A percentile compares a stretch with the other conserved stretches of the same genome.
These are phyloP conservation scores for Epinephelus malabaricus DNA, from an alignment of 2,797 vertebrate genomes.

Conservation along the genomic window DNA sequence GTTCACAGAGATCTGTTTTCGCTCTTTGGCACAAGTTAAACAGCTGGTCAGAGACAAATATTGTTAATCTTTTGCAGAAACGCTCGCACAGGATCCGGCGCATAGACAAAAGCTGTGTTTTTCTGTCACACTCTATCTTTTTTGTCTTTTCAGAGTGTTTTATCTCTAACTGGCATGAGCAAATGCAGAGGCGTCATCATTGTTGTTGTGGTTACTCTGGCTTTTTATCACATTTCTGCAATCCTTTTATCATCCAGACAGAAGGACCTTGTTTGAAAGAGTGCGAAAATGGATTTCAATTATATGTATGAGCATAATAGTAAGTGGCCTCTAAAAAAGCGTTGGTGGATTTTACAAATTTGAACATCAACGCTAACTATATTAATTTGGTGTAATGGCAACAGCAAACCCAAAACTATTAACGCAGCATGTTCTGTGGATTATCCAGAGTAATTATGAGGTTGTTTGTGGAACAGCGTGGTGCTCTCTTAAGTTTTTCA, in stretches of 20 bases:
- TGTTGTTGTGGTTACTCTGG: constrained; percentile 30
- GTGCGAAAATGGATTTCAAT: constrained; percentile 43
- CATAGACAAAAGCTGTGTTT: background rate
- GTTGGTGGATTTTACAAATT: constrained; percentile 17
- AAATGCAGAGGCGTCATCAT: constrained; percentile 42
- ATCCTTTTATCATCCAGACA: constrained; percentile 40
- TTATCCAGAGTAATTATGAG: constrained; percentile 1
- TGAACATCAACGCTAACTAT: background rate
- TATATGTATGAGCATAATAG: constrained; percentile 12
- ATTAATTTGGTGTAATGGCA: background rate
- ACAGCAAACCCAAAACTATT: background rate
- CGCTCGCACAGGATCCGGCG: background rate
- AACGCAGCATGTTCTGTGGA: background rate
- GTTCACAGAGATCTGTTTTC: background rate
- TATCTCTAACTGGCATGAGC: constrained; percentile 33
- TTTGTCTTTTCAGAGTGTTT: constrained; percentile 29
- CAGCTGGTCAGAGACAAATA: constrained; percentile 1
- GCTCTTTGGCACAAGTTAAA: background rate
- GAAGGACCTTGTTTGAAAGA: constrained; percentile 25
- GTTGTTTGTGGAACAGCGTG: background rate
- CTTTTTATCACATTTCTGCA: constrained; percentile 40
- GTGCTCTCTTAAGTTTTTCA: background rate
- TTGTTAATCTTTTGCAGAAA: constrained; percentile 6
- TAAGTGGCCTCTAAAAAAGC: constrained; percentile 13
- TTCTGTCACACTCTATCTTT: constrained; percentile 16